These are phyloP conservation scores for Speoplatyrhinus poulsoni DNA, from an alignment of 2,113 vertebrate genomes.

Conservation along the genomic window DNA sequence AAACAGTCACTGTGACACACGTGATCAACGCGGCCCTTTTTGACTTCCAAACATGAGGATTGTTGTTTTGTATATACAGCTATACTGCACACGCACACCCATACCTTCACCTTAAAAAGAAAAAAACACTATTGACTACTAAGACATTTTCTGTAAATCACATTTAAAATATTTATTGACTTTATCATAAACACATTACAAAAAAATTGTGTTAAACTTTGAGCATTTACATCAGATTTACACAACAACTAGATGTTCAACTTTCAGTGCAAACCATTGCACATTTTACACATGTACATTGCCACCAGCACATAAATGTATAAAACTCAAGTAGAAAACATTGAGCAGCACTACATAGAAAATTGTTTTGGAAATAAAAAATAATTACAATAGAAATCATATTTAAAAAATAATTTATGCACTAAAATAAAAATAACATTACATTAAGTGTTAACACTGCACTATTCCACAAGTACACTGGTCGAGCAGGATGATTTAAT, in stretches of 20 bases:
- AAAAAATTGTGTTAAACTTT: slow-evolving; percentile 37
- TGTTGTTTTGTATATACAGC: too few species aligned
- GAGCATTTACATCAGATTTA: slow-evolving; percentile 42
- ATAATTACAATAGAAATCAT: neutral
- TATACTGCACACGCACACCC: too few species aligned
- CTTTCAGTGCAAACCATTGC: slow-evolving; percentile 54
- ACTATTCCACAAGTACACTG: slow-evolving; percentile 12
- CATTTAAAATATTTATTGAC: slow-evolving; percentile 72
- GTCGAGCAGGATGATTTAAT: slow-evolving; percentile 43
- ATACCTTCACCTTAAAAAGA: too few species aligned
- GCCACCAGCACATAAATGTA: slow-evolving; percentile 41
- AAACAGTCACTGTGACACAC: too few species aligned
- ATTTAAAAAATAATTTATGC: slow-evolving; percentile 56
- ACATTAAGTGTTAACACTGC: slow-evolving; percentile 5
- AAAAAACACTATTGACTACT: neutral
- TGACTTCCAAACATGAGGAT: too few species aligned
- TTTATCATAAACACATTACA: slow-evolving; percentile 65
- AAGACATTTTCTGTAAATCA: slow-evolving; percentile 5
- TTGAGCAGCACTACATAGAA: slow-evolving; percentile 27
- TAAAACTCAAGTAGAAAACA: slow-evolving; percentile 53
- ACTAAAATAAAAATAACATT: slow-evolving; percentile 9
- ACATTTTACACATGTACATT: slow-evolving; percentile 36
- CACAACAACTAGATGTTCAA: slow-evolving; percentile 16
- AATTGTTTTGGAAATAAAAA: slow-evolving; percentile 19
- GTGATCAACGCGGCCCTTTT: too few species aligned